A percentile compares a stretch with the other conserved stretches of the same genome.
Evolutionary conservation across 2,113 vertebrate genomes (phyloP).

Genomic region (Daphoenositta chrysoptera): DNA sequence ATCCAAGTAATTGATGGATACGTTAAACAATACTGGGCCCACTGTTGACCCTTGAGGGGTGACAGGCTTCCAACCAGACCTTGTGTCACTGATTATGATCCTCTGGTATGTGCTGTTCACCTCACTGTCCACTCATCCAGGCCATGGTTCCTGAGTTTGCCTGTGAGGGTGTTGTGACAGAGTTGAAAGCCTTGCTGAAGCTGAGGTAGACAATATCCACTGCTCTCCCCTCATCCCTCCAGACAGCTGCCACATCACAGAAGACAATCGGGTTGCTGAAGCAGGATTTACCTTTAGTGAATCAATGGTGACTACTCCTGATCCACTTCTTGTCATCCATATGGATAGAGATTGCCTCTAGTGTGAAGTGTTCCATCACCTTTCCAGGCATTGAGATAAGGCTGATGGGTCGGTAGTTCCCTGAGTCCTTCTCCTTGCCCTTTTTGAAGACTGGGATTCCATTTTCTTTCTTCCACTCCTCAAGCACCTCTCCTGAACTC

Average conservation of each 20-base stretch:
- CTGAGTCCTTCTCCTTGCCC: background rate
- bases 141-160: background rate
- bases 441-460: background rate
- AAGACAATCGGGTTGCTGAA: background rate
- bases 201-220: too few relatives aligned
- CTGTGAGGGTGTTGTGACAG: too few relatives aligned
- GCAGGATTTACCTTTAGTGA: background rate
- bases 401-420: background rate
- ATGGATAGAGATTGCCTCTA: background rate
- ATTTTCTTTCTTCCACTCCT: background rate
- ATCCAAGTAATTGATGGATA: background rate
- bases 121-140: background rate
- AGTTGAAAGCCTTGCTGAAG: background rate
- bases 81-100: rapidly evolving
- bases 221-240: background rate
- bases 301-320: background rate
- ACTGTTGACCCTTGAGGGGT: rapidly evolving
- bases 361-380: background rate
- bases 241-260: background rate
- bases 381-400: background rate
- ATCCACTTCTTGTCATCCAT: background rate
- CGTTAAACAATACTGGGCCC: background rate
- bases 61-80: background rate
- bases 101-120: background rate
- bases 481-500: background rate